Conservation (phyloP, 1,140 invertebrate species). For the Aphis craccivora region DNA sequence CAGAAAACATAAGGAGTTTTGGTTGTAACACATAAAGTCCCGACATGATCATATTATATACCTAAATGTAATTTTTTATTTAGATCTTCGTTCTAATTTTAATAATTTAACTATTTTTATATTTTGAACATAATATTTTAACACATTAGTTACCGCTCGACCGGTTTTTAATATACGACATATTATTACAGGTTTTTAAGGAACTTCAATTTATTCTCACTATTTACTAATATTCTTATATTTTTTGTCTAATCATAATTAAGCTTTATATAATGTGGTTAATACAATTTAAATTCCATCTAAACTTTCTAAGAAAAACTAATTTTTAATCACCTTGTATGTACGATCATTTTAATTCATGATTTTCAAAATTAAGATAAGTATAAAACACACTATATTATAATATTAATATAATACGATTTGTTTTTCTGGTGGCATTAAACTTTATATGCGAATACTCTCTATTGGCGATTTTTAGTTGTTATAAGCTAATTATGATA, state of each 20-base stretch:
- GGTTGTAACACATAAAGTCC: background rate
- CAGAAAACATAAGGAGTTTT: conserved; percentile 12
- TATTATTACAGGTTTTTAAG: conserved; percentile 33
- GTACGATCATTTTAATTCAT: background rate
- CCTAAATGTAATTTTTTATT: background rate
- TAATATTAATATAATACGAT: background rate
- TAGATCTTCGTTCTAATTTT: conserved; percentile 24
- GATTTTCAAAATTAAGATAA: background rate
- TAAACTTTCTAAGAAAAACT: background rate
- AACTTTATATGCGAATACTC: background rate
- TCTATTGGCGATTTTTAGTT: too few species aligned
- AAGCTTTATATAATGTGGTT: conserved; percentile 12
- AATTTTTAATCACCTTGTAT: background rate
- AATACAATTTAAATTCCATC: background rate
- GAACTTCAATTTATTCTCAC: conserved; percentile 6
- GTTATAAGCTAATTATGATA: too few species aligned
- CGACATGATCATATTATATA: background rate
- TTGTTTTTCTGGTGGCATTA: background rate
- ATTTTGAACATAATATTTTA: background rate
- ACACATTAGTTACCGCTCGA: background rate
- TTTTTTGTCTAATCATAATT: conserved; percentile 14
- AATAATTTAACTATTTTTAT: conserved; percentile 31
- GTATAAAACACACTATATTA: background rate
- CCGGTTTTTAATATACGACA: background rate
- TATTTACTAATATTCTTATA: background rate